These are phyloP conservation scores for Microplitis demolitor DNA, from an alignment of 1,140 invertebrate species.

Conservation along the genomic window DNA sequence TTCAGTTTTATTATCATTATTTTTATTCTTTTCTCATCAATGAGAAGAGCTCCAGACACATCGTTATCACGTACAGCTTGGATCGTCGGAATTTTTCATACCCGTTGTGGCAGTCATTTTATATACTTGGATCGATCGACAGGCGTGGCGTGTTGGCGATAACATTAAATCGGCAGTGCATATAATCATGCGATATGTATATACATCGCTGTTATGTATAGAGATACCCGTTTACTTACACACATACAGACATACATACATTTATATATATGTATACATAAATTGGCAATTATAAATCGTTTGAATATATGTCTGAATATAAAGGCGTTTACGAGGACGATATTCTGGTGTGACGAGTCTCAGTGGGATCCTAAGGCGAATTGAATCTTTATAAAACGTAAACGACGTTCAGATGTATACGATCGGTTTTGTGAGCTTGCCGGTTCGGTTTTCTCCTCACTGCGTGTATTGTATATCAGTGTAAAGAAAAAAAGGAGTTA, in stretches of 20 bases:
- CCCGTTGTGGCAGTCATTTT: background rate
- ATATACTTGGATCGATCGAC: conserved; percentile 17
- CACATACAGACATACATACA: background rate
- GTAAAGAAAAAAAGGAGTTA: too few species aligned
- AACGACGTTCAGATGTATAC: conserved; percentile 13
- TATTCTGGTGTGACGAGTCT: conserved; percentile 29
- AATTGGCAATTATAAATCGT: background rate
- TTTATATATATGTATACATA: background rate
- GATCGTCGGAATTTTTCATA: background rate
- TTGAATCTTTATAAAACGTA: conserved; percentile 34
- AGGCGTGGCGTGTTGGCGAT: conserved; percentile 26
- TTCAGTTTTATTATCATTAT: too few species aligned
- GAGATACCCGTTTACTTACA: background rate
- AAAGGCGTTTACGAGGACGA: conserved; percentile 5
- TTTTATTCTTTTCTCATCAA: background rate
- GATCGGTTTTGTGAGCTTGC: conserved; percentile 19
- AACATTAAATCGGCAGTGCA: conserved; percentile 21
- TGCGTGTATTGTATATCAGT: background rate
- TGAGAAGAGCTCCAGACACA: background rate
- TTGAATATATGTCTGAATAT: background rate
- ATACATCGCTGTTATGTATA: background rate
- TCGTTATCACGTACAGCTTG: background rate
- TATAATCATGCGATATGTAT: conserved; percentile 21
- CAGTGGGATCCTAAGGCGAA: conserved; percentile 29
- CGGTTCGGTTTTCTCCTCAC: background rate